phyloP scores from a whole-genome alignment of 2,113 vertebrate genomes.

The Ondatra zibethicus region DNA sequence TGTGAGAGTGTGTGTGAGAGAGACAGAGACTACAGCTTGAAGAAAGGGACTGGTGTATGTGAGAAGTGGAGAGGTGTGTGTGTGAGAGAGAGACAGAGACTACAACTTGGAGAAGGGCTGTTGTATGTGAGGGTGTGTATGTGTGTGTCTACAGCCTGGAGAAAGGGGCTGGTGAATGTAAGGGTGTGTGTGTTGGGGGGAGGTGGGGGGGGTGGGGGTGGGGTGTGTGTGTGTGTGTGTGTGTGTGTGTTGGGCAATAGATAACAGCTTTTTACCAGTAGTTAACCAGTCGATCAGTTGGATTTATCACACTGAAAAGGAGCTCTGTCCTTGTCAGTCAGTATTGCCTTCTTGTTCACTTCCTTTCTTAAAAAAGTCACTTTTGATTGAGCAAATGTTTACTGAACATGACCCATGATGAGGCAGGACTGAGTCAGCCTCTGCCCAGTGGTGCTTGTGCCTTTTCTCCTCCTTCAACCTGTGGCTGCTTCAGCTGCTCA shows the following conservation, averaged over 20 bases:
- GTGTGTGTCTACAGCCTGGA: neutral
- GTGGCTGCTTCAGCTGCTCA: neutral
- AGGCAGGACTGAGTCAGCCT: neutral
- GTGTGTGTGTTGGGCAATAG: too few species aligned
- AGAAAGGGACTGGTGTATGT: neutral
- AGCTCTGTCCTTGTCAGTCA: neutral
- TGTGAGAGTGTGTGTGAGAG: too few species aligned
- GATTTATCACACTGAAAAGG: neutral
- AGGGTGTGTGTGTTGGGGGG: neutral
- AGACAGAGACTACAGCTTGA: too few species aligned
- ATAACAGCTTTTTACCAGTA: neutral
- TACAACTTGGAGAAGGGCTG: neutral
- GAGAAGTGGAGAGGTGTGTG: too few species aligned
- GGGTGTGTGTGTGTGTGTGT: neutral
- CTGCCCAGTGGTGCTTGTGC: neutral
- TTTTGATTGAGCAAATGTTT: conserved; percentile 21
- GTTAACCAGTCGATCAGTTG: neutral
- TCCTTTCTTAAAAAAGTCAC: conserved; percentile 42
- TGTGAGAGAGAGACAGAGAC: neutral
- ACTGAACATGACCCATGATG: neutral
- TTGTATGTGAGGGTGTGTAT: neutral
- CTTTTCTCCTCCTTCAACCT: neutral
- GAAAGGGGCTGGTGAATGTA: neutral
- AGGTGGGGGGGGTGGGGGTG: too few species aligned
- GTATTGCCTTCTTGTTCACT: neutral